phyloP scores from a whole-genome alignment of 2,797 vertebrate genomes.

The Pelochelys cantorii region DNA sequence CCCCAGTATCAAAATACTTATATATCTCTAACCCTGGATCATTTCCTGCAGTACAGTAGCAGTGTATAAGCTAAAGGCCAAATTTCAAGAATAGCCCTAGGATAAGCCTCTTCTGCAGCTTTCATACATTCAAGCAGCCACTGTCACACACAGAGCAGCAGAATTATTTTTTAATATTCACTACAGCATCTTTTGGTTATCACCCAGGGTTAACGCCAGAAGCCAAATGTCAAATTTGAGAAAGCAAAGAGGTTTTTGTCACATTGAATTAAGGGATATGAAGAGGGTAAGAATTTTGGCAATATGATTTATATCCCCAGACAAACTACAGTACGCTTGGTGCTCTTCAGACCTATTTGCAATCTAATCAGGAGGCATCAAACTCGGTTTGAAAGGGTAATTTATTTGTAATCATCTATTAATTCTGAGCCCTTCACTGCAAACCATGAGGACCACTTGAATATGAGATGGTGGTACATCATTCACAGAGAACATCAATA shows the following conservation, averaged over 20 bases:
- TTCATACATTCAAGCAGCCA: background rate
- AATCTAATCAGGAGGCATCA: background rate
- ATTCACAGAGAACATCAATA: background rate
- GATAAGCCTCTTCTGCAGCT: background rate
- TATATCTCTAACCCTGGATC: background rate
- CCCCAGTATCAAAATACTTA: background rate
- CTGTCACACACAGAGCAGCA: background rate
- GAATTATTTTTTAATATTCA: background rate
- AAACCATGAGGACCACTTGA: accelerated
- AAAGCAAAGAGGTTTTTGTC: background rate
- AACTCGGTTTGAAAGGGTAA: background rate
- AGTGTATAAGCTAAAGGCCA: background rate
- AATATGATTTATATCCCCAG: background rate
- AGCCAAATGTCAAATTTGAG: background rate
- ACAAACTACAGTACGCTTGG: background rate
- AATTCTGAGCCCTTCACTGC: background rate
- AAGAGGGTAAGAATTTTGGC: background rate
- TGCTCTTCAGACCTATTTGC: background rate
- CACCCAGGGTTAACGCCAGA: background rate
- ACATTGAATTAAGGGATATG: background rate
- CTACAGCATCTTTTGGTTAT: background rate
- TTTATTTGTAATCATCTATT: background rate
- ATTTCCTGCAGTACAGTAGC: background rate
- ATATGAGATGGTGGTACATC: accelerated
- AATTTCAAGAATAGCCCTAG: background rate